phyloP scores from a whole-genome alignment of 2,113 vertebrate species.

The Microcebus tavaratra region DNA sequence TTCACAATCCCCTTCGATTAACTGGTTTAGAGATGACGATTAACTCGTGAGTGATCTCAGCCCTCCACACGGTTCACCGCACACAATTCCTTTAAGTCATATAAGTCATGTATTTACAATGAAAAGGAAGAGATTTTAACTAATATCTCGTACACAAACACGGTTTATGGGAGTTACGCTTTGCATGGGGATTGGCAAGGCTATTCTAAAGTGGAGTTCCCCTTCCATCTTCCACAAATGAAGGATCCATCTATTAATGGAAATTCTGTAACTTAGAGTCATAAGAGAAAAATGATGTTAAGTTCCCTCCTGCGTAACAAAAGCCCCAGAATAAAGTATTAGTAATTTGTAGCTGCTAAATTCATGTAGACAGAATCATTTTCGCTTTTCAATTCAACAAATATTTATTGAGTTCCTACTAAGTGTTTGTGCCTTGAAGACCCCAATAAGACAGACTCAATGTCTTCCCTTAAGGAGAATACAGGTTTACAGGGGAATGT shows the following conservation, averaged over 20 bases:
- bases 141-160: conserved; percentile 69
- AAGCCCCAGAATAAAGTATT: not conserved
- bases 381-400: not conserved
- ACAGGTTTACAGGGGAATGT: not conserved
- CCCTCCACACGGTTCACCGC: conserved; percentile 52
- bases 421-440: not conserved
- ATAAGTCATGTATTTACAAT: conserved; percentile 74
- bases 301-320: not conserved
- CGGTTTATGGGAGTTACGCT: not conserved
- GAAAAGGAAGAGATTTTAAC: conserved; percentile 78
- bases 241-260: conserved; percentile 73
- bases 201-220: not conserved
- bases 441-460: not conserved
- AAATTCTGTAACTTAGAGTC: conserved; percentile 59
- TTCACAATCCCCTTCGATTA: conserved; percentile 47
- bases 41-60: conserved; percentile 75
- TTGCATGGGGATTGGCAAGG: conserved; percentile 27
- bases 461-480: not conserved
- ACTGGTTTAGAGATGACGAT: conserved; percentile 68
- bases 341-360: not conserved
- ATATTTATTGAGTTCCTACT: not conserved
- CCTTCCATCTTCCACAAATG: conserved; percentile 19
- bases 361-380: not conserved
- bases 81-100: conserved; percentile 71
- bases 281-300: conserved; percentile 39